Evolutionary conservation across 2,113 vertebrate species (phyloP), one percentile per base, ranked within the genome.

Genomic region (Python bivittatus): DNA sequence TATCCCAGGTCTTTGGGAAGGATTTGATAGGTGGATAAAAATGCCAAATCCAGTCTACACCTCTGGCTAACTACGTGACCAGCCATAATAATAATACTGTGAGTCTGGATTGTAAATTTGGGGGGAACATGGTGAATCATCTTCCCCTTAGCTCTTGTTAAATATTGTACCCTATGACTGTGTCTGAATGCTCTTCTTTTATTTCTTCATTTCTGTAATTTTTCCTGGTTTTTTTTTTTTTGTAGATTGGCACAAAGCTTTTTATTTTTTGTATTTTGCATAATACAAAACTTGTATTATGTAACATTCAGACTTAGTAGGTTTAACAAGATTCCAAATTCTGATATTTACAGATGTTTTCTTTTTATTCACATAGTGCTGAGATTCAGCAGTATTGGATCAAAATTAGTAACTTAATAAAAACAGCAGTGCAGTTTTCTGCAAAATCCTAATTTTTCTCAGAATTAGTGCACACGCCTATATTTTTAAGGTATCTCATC

Each of bases 351-450:
- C 33, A 38, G 89, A 38, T 56, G 22, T 3, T 90, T 52, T 20
- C 27, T 92, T n/a, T 86, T 57, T 84, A 23, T 92, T 93, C 0
- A 0, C 92, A 25, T 90, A 54, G 15, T 1, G 29, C 42, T 95
- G 92, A 60, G 38, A 92, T 15, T 87, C 64, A 92, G 93, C 13
- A 53, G 61, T 20, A 38, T 54, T 54, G 54, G 15, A 88, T 57
- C 92, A 93, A 84, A 95, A 90, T 60, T 89, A 88, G 89, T n/a
- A 92, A 90, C 22, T 42, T 57, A 93, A 88, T 92, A 52, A 61
- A 94, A 90, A 91, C 95, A 57, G 57, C 53, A 90, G 89, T 96
- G 48, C 23, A 90, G 25, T 72, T 93, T 96, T 95, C 56, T 58
- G 5, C 4, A 56, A 72, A 61, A 64, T 15, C 12, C 9, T 53